Evolutionary conservation across 2,888 invertebrate genomes (phyloP).

Genomic region (Ochlodes sylvanus): DNA sequence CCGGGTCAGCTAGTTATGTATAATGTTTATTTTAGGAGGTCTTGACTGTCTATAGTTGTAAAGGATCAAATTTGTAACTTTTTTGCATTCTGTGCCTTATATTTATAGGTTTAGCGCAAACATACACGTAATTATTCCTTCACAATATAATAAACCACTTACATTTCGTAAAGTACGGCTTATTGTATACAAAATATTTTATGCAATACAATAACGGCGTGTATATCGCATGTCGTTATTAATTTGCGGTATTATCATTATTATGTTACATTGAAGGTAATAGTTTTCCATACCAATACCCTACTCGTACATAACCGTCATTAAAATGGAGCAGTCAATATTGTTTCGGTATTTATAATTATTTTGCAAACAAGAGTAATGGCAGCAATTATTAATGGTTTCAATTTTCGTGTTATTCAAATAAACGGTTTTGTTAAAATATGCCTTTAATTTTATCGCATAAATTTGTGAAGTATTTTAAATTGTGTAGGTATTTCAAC

Average conservation of each 20-base stretch:
- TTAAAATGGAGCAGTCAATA: constrained; percentile 30
- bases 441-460: not conserved
- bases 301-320: not conserved
- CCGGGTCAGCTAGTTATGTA: too few species aligned
- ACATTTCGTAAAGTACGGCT: too few species aligned
- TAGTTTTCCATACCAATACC: constrained; percentile 1
- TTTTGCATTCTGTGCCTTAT: too few species aligned
- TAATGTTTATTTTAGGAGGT: too few species aligned
- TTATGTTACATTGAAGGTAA: not conserved
- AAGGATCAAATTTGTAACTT: too few species aligned
- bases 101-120: too few species aligned
- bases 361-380: constrained; percentile 29
- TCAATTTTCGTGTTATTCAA: constrained; percentile 19
- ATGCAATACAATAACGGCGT: too few species aligned
- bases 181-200: too few species aligned
- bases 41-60: too few species aligned
- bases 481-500: not conserved
- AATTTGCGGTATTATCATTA: constrained; percentile 2
- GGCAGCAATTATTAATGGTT: constrained; percentile 27
- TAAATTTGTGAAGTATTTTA: constrained; percentile 2
- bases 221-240: not conserved
- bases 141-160: too few species aligned
- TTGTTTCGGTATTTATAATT: constrained; percentile 24
- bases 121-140: too few species aligned
- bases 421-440: constrained; percentile 10